Evolutionary conservation across 2,888 invertebrate genomes (phyloP), one percentile per base, ranked within the genome.

Genomic region (Teleogryllus oceanicus): DNA sequence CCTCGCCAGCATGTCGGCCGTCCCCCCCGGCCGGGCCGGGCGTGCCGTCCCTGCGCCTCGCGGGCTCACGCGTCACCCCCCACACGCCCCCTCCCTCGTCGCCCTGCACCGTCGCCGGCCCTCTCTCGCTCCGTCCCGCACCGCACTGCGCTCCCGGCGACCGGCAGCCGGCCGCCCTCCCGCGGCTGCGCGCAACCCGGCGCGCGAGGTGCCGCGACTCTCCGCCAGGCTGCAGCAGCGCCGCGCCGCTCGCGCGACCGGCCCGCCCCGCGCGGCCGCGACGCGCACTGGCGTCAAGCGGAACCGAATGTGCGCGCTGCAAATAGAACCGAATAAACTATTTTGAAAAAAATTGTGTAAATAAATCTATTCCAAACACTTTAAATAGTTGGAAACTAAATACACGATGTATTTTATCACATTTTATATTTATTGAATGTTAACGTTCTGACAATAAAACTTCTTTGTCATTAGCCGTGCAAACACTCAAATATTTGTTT

Each of bases 101-200:
- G 62, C 62, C 16, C 62, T 62, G 62, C 13, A n/a, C 16, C 62
- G 16, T 10, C 16, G 16, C 13, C 62, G 16, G 62, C 62, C 13
- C 62, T 13, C 62, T 62, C 62, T n/a, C 62, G 62, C 62, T 62
- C 16, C 13, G 62, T 13, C 62, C 62, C 62, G 62, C 62, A 62
- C 62, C 62, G 62, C 62, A 62, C 62, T 62, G 62, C 62, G 62
- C 62, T 62, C 62, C 16, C 62, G 62, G 13, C 62, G 62, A n/a
- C n/a, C 62, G 62, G 16, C n/a, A 62, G 62, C 62, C n/a, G 16
- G 62, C 62, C 62, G 62, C 16, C 16, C 16, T 18, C 62, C 16
- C 62, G 13, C 62, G 62, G 62, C 62, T 13, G 16, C 16, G 62
- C 62, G 13, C 16, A 3, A n/a, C 62, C 16, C 16, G 13, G 16